These are phyloP conservation scores for Xyrauchen texanus DNA, from an alignment of 2,113 vertebrate species.

Conservation along the genomic window DNA sequence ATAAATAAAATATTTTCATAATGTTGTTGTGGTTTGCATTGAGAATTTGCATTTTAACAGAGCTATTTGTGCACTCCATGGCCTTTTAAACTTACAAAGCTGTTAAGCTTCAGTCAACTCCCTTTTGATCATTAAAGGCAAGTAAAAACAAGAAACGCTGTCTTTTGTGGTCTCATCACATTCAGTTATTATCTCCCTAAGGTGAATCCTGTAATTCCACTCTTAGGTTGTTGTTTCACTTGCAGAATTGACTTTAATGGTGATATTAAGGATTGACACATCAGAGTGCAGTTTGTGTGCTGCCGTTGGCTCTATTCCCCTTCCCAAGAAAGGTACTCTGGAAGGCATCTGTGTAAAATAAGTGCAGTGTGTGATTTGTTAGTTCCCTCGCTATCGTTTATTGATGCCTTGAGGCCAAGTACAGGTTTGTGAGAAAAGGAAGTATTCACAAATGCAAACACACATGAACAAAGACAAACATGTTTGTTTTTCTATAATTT, in stretches of 20 bases:
- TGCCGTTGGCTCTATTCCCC: conserved; percentile 2
- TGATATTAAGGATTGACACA: conserved; percentile 21
- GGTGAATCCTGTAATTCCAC: conserved; percentile 14
- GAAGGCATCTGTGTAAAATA: conserved; percentile 18
- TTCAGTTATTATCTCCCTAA: conserved; percentile 13
- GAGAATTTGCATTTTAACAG: background rate
- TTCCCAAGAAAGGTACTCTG: background rate
- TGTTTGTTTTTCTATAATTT: background rate
- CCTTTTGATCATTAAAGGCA: conserved; percentile 12
- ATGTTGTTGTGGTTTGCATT: background rate
- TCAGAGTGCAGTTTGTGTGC: conserved; percentile 50
- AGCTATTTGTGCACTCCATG: conserved; percentile 6
- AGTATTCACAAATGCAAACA: conserved; percentile 61
- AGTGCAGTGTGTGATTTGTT: conserved; percentile 60
- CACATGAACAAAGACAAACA: background rate
- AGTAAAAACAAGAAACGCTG: conserved; percentile 35
- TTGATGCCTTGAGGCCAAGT: conserved; percentile 68
- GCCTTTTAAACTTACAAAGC: background rate
- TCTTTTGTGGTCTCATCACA: conserved; percentile 24
- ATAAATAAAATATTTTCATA: background rate
- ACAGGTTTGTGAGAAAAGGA: conserved; percentile 70
- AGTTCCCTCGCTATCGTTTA: conserved; percentile 72
- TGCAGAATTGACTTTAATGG: conserved; percentile 1
- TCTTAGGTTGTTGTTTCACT: conserved; percentile 15
- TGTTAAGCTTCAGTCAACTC: conserved; percentile 4